phyloP scores from a whole-genome alignment of 2,113 vertebrate species.

The Cheilinus undulatus region DNA sequence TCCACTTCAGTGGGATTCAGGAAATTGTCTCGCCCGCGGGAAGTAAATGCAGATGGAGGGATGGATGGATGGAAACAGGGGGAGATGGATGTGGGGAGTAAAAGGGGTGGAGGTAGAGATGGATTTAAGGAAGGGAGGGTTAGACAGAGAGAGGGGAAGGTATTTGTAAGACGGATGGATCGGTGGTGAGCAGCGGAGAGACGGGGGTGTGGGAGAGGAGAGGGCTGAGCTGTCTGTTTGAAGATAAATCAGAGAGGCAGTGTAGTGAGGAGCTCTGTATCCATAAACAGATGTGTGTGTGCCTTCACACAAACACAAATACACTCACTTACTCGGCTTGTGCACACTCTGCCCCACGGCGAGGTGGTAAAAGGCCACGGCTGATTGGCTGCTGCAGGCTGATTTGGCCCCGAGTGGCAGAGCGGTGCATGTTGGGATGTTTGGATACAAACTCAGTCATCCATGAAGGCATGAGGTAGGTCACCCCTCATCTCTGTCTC shows the following conservation, averaged over 20 bases:
- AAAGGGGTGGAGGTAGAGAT: slow-evolving; percentile 41
- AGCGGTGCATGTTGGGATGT: slow-evolving; percentile 78
- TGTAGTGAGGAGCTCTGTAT: slow-evolving; percentile 65
- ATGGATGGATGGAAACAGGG: slow-evolving; percentile 34
- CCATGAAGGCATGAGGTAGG: slow-evolving; percentile 74
- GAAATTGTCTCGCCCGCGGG: slow-evolving; percentile 75
- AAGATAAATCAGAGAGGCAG: slow-evolving; percentile 79
- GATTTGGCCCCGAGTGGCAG: slow-evolving; percentile 68
- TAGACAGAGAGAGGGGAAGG: slow-evolving; percentile 39
- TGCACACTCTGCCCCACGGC: slow-evolving; percentile 66
- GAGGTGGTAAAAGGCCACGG: slow-evolving; percentile 80
- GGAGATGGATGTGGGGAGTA: slow-evolving; percentile 36
- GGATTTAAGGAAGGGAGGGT: slow-evolving; percentile 34
- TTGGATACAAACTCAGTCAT: slow-evolving; percentile 77
- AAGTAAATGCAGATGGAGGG: slow-evolving; percentile 71
- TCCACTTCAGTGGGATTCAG: slow-evolving; percentile 78
- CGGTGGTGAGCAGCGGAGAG: slow-evolving; percentile 46
- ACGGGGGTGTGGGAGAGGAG: slow-evolving; percentile 56
- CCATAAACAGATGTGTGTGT: slow-evolving; percentile 56
- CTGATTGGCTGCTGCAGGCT: slow-evolving; percentile 79
- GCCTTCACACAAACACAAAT: slow-evolving; percentile 58
- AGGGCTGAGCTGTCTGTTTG: slow-evolving; percentile 75
- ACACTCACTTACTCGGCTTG: slow-evolving; percentile 55
- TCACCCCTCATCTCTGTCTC: slow-evolving; percentile 60
- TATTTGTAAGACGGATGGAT: slow-evolving; percentile 66